phyloP scores from a whole-genome alignment of 1,140 invertebrate genomes.

The Lepidurus couesii region DNA sequence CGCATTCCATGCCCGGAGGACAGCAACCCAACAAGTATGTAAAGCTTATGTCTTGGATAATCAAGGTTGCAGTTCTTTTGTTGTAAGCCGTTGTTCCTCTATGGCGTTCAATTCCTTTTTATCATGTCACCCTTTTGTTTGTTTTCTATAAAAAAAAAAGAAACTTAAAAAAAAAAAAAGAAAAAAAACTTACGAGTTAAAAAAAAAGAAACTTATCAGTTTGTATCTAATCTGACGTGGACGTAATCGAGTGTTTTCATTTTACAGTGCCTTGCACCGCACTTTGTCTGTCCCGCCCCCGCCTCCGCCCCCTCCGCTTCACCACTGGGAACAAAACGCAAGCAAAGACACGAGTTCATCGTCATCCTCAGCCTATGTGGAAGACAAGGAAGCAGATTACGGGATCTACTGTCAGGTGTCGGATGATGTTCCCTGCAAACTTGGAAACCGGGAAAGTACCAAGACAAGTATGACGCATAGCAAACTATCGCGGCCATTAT shows the following conservation, averaged over 20 bases:
- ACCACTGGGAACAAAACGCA: slow-evolving; percentile 24
- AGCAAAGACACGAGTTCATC: neutral
- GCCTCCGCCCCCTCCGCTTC: slow-evolving; percentile 56
- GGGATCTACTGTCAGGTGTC: neutral
- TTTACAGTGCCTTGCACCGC: neutral
- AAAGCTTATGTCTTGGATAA: neutral
- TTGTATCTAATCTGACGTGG: too few species aligned
- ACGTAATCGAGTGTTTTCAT: neutral
- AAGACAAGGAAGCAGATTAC: slow-evolving; percentile 23
- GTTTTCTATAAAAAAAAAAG: neutral
- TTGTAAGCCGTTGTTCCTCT: neutral
- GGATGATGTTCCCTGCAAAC: neutral
- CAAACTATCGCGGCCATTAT: slow-evolving; percentile 35
- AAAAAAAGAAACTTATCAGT: too few species aligned
- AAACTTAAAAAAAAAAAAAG: too few species aligned
- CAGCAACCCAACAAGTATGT: neutral
- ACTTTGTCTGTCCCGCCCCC: slow-evolving; percentile 46
- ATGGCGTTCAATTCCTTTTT: neutral
- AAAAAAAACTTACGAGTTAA: too few species aligned
- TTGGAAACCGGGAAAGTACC: neutral
- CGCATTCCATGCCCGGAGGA: neutral
- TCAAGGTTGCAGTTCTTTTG: neutral
- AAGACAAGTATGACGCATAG: slow-evolving; percentile 24
- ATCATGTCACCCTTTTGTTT: neutral
- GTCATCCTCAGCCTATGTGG: neutral